Conservation (phyloP, 2,888 invertebrate genomes). For the Euclidia mi region DNA sequence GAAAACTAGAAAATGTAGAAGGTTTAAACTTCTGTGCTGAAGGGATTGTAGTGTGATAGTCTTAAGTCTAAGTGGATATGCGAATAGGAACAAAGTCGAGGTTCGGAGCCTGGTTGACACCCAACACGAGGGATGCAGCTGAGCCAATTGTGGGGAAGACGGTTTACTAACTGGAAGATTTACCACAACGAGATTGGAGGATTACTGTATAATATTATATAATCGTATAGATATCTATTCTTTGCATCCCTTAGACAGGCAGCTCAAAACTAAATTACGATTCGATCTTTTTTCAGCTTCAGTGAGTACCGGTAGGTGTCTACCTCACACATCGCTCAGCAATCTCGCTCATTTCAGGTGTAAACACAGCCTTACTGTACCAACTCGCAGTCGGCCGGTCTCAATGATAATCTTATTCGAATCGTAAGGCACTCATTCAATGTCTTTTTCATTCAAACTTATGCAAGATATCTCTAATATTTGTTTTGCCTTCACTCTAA, state of each 20-base stretch:
- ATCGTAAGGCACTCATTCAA: constrained; percentile 45
- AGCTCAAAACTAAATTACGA: too few species aligned
- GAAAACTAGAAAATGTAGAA: constrained; percentile 45
- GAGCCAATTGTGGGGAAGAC: too few species aligned
- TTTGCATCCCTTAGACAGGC: too few species aligned
- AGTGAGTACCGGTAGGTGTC: too few species aligned
- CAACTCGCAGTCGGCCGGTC: constrained; percentile 18
- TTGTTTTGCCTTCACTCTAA: constrained; percentile 32
- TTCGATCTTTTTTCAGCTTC: too few species aligned
- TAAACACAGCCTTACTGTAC: constrained; percentile 12
- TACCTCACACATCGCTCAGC: too few species aligned
- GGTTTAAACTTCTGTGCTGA: constrained; percentile 39
- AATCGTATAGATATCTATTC: too few species aligned
- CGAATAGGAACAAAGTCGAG: constrained; percentile 49
- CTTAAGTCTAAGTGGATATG: constrained; percentile 54
- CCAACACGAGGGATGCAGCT: too few species aligned
- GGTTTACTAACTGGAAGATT: too few species aligned
- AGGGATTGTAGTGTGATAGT: constrained; percentile 28
- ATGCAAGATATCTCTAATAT: constrained; percentile 55
- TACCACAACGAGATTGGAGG: too few species aligned
- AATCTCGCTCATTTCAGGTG: too few species aligned
- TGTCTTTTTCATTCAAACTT: constrained; percentile 54
- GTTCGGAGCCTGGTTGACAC: constrained; percentile 43
- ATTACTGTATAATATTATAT: too few species aligned
- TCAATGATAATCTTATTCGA: constrained; percentile 42